Evolutionary conservation across 2,888 invertebrate genomes (phyloP).

Genomic region (Aricia artaxerxes): DNA sequence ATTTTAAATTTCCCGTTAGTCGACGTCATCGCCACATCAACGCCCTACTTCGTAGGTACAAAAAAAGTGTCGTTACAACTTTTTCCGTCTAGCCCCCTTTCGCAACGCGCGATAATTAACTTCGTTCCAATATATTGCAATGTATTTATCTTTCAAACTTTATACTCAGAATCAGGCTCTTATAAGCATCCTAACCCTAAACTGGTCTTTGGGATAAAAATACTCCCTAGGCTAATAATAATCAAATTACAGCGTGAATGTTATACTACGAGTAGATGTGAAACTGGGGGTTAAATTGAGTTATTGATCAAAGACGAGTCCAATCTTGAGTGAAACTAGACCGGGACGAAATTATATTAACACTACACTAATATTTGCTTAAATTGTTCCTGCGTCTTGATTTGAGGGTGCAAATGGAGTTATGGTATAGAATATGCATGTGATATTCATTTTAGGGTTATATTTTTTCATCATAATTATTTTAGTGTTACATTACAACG

Average conservation of each 20-base stretch:
- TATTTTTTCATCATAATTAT: no score
- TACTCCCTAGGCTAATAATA: not conserved
- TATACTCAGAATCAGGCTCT: no score
- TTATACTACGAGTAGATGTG: not conserved
- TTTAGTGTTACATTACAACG: no score
- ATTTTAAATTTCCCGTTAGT: no score
- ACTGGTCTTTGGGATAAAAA: not conserved
- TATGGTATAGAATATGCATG: not conserved
- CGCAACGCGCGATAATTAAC: no score
- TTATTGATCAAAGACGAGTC: conserved; percentile 14
- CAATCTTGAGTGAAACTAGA: not conserved
- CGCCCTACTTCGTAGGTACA: no score
- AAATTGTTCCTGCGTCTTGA: not conserved
- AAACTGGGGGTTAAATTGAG: conserved; percentile 2
- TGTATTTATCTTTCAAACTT: no score
- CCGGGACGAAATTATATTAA: not conserved
- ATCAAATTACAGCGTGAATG: not conserved
- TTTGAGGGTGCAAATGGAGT: conserved; percentile 4
- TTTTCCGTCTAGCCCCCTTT: no score
- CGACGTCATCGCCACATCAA: no score
- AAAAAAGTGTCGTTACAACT: no score
- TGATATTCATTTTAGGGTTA: no score
- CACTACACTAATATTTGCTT: conserved; percentile 10
- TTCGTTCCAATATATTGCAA: no score
- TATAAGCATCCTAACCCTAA: not conserved